Percentiles rank a stretch among this genome's conserved stretches.
phyloP scores from a whole-genome alignment of 2,797 vertebrate genomes.

The Megaceryle alcyon region DNA sequence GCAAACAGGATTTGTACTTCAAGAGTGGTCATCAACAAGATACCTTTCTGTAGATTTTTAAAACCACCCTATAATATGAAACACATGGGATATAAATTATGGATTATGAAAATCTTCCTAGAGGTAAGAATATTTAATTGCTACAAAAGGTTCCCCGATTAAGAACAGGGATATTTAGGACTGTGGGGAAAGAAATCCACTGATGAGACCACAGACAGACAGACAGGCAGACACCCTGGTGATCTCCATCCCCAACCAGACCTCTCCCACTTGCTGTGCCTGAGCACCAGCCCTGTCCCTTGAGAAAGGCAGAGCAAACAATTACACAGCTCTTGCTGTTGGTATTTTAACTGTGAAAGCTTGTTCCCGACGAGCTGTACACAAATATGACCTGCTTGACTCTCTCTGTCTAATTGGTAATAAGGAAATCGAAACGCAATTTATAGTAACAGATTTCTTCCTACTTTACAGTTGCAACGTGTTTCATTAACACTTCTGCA shows the following conservation, averaged over 20 bases:
- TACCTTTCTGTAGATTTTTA: neutral
- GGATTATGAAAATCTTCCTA: neutral
- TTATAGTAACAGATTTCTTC: conserved; percentile 39
- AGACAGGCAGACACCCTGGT: neutral
- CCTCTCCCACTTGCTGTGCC: fast-evolving
- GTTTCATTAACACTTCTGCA: conserved; percentile 56
- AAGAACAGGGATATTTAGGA: neutral
- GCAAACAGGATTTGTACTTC: neutral
- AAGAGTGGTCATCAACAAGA: neutral
- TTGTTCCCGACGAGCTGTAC: neutral
- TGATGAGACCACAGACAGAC: neutral
- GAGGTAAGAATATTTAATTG: neutral
- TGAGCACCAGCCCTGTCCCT: neutral
- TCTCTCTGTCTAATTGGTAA: neutral
- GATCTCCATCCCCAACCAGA: neutral
- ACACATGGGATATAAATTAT: neutral
- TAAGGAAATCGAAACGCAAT: neutral
- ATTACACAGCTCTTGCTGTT: neutral
- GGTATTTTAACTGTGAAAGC: neutral
- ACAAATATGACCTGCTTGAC: neutral
- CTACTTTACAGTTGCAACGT: neutral
- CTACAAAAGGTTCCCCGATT: neutral
- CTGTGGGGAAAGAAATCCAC: neutral
- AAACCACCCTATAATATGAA: neutral
- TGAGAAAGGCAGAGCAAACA: neutral